Evolutionary conservation across 2,888 invertebrate genomes (phyloP).

Genomic region (Dicyrtoma fusca): DNA sequence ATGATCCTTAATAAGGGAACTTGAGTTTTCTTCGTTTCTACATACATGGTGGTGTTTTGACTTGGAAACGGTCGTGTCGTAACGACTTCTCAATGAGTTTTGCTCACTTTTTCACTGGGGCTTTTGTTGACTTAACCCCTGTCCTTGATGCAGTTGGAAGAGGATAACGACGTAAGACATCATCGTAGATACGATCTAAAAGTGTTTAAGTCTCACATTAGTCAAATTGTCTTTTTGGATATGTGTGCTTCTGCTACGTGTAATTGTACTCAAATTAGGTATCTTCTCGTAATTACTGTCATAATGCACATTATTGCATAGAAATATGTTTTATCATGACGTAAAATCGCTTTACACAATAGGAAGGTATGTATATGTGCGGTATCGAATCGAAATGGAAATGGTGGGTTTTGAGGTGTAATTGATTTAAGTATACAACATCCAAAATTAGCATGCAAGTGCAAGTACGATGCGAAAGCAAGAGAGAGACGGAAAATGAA

Average conservation of each 20-base stretch:
- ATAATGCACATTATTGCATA: not conserved
- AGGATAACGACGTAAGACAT: constrained; percentile 33
- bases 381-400: not conserved
- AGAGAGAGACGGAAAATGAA: constrained; percentile 9
- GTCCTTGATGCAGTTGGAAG: constrained; percentile 32
- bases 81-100: not conserved
- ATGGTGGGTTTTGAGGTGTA: constrained; percentile 10
- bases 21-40: too few relatives aligned
- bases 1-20: too few relatives aligned
- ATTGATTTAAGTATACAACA: not conserved
- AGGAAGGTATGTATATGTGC: not conserved
- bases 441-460: too few relatives aligned
- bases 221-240: too few relatives aligned
- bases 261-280: constrained; percentile 7
- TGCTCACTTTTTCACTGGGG: not conserved
- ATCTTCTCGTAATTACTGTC: not conserved
- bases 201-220: not conserved
- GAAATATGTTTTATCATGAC: too few relatives aligned
- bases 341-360: too few relatives aligned
- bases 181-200: constrained; percentile 33
- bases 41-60: too few relatives aligned
- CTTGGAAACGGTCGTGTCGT: not conserved
- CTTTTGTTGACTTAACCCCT: not conserved
- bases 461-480: not conserved
- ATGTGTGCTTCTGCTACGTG: not conserved